Evolutionary conservation across 2,113 vertebrate species (phyloP).

Genomic region (Lamprotornis superbus): DNA sequence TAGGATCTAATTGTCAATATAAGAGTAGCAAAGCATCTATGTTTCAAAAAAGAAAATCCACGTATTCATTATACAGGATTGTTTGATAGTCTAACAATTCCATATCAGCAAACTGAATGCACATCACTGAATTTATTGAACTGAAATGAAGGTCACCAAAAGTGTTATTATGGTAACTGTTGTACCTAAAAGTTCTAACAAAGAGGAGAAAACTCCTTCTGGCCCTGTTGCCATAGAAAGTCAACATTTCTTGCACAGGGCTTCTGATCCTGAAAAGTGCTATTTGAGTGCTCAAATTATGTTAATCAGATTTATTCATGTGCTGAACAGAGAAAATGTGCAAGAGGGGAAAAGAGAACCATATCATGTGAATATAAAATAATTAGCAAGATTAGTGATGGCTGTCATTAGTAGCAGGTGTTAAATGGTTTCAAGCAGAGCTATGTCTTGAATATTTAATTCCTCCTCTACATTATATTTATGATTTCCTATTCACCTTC

Average conservation of each 20-base stretch:
- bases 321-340: neutral
- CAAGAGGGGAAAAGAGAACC: neutral
- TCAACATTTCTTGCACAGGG: neutral
- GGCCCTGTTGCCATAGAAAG: neutral
- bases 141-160: neutral
- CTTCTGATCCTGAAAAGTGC: neutral
- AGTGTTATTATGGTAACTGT: neutral
- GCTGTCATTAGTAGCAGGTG: neutral
- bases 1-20: neutral
- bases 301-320: neutral
- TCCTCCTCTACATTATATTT: neutral
- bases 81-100: neutral
- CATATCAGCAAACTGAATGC: neutral
- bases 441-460: neutral
- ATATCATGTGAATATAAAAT: neutral
- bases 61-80: neutral
- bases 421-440: neutral
- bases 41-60: neutral
- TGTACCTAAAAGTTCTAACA: neutral
- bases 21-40: neutral
- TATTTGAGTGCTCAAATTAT: neutral
- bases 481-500: neutral
- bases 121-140: neutral
- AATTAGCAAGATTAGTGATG: neutral
- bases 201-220: neutral